phyloP scores from a whole-genome alignment of 1,140 invertebrate species.

The Drosophila mayri region DNA sequence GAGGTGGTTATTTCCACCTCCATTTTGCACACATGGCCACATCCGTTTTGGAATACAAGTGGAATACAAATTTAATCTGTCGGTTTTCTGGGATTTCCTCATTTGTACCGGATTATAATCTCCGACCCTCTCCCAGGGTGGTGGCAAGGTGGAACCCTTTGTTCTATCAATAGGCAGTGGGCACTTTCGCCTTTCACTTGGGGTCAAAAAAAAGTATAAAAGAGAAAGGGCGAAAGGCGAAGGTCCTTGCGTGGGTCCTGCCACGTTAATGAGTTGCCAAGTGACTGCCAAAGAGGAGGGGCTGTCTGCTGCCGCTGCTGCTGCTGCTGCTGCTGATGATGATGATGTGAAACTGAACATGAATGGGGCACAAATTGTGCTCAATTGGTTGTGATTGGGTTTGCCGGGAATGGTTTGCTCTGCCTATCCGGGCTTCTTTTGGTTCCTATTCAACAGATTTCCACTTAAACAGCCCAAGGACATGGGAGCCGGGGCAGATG shows the following conservation, averaged over 20 bases:
- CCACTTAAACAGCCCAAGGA: slow-evolving; percentile 26
- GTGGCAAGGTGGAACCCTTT: slow-evolving; percentile 30
- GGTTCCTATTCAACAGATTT: slow-evolving; percentile 28
- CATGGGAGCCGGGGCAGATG: not conserved
- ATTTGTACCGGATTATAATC: slow-evolving; percentile 80
- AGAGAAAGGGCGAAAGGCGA: slow-evolving; percentile 24
- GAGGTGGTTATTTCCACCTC: slow-evolving; percentile 30
- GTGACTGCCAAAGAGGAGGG: slow-evolving; percentile 21
- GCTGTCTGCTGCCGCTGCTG: slow-evolving; percentile 5
- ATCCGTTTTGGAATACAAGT: slow-evolving; percentile 62
- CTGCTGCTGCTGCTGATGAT: slow-evolving; percentile 10
- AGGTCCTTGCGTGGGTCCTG: slow-evolving; percentile 29
- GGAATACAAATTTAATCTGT: slow-evolving; percentile 81
- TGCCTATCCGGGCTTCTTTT: slow-evolving; percentile 12
- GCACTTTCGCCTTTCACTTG: slow-evolving; percentile 45
- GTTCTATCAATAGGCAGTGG: slow-evolving; percentile 59
- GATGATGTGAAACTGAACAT: slow-evolving; percentile 44
- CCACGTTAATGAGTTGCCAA: slow-evolving; percentile 73
- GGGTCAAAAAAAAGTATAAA: slow-evolving; percentile 2
- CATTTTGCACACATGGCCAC: slow-evolving; percentile 73
- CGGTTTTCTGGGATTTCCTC: slow-evolving; percentile 77
- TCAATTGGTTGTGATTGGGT: slow-evolving; percentile 55
- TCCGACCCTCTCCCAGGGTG: slow-evolving; percentile 5
- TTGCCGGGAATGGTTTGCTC: slow-evolving; percentile 14
- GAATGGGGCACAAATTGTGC: slow-evolving; percentile 52